Evolutionary conservation across 2,888 invertebrate species (phyloP), one percentile per base, ranked within the genome.

Genomic region (Argyra leucocephala): DNA sequence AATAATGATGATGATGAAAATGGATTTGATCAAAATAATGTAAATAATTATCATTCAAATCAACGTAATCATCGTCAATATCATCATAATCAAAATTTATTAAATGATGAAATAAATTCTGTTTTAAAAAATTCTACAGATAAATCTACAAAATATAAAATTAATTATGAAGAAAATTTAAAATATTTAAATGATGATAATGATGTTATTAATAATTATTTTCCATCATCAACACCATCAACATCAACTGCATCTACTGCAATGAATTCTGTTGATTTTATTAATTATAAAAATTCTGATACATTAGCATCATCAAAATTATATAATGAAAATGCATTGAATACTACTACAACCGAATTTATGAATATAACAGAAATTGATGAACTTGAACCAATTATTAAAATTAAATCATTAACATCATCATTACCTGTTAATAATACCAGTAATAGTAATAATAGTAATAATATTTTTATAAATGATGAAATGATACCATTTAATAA

Each of bases 371-470:
- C n/a, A 57, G 18, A 10, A 21, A 21, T 58, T 58, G 64, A 64
- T 64, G 64, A 64, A 61, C 60, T 64, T 21, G 61, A 64, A 57
- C 36, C 64, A 48, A 64, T 60, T 61, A 64, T 64, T n/a, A 31
- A 26, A 24, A 60, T 37, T 23, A 12, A 12, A 31, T 31, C 31
- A 31, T 4, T 31, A 31, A 31, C 31, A 31, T 5, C 48, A 48
- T 18, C 48, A n/a, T 48, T 18, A 48, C 18, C 48, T 18, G 18
- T 18, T 48, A n/a, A 48, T 48, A 18, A 48, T 18, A 48, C 12
- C 37, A 37, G 12, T 5, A 48, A n/a, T 18, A 48, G 12, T 48
- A 48, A 5, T 48, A 48, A 31, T 31, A 31, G 10, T 10, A 31
- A 10, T 31, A 31, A 31, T 10, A 31, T 5, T 31, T 7, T 7